A percentile compares a stretch with the other conserved stretches of the same genome.
Evolutionary conservation across 2,888 invertebrate species (phyloP).

Genomic region (Thysanoteuthis rhombus): DNA sequence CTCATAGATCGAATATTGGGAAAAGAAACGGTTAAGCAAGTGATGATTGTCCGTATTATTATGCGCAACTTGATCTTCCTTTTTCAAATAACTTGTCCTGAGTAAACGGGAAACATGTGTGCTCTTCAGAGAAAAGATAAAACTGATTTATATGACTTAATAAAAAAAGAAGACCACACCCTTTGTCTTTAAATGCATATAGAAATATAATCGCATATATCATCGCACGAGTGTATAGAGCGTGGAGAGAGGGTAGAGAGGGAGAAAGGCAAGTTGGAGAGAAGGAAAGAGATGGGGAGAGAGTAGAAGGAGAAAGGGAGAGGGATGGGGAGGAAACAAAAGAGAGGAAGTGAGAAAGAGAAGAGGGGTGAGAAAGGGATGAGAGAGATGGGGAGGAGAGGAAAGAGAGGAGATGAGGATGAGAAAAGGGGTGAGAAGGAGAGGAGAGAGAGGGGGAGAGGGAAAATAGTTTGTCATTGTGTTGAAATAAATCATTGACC

Average conservation of each 20-base stretch:
- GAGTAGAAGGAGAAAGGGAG: neutral
- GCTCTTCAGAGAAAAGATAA: neutral
- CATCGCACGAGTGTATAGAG: neutral
- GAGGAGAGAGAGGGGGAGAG: neutral
- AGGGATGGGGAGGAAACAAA: neutral
- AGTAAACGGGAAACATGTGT: neutral
- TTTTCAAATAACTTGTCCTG: neutral
- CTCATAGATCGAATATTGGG: neutral
- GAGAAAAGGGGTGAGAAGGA: neutral
- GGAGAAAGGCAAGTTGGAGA: too few species aligned
- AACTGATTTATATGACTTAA: neutral
- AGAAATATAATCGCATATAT: neutral
- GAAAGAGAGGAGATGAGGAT: too few species aligned
- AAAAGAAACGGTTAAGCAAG: neutral
- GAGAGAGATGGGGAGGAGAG: too few species aligned
- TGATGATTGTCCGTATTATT: neutral
- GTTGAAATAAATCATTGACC: neutral
- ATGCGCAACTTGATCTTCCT: neutral
- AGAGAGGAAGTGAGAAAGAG: too few species aligned
- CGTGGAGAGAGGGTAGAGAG: neutral
- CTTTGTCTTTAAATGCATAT: neutral
- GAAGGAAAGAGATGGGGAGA: neutral
- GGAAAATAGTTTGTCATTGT: neutral
- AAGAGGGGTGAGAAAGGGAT: too few species aligned
- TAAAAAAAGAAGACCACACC: neutral